Base-by-base conservation (phyloP, 2,797 vertebrate genomes). In the Manis crassicaudata region DNA sequence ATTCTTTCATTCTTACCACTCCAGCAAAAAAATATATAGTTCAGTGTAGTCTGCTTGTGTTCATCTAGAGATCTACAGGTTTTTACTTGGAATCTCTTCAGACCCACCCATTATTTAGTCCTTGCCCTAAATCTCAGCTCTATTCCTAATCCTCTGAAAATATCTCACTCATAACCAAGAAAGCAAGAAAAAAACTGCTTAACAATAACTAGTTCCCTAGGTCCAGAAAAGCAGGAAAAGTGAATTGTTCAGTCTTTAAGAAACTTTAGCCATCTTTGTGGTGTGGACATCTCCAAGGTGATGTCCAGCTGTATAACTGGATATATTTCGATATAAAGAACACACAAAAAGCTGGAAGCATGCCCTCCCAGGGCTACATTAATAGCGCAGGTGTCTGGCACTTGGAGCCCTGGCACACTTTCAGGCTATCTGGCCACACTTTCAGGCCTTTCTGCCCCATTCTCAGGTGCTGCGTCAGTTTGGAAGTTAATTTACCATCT, bases 391-490 rank as follows among this genome's bases (percentile, higher is more conserved):
- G 7, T 11, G 8, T 3, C 27, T 23, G 40, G 40, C 40, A 62
- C 46, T 46, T 46, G 46, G 0, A 0, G 1, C 13, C 6, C 1
- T 6, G 9, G 54, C 86, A 8, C 0, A 35, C 35, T 35, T 35
- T 1, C 9, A 0, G 0, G 11, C 67, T 14, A 4, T 25, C 29
- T 4, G 18, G 43, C 72, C 12, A 11, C 0, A 2, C 27, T 14
- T 23, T 20, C 7, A 1, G 56, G 62, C 35, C 63, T 65, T 63
- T 32, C 73, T 37, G 17, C 43, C 60, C 21, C 8, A 23, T 58
- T 90, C 35, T 46, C 56, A 2, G 0, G 62, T 2, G n/a, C 9
- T n/a, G 9, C 23, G 5, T 76, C 63, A 52, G 14, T 46, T 0
- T 80, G 60, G 20, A 92, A 72, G 54, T 35, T 29, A 58, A 18